These are phyloP conservation scores for Cartodere bifasciata DNA, from an alignment of 2,888 invertebrate genomes.

Conservation along the genomic window DNA sequence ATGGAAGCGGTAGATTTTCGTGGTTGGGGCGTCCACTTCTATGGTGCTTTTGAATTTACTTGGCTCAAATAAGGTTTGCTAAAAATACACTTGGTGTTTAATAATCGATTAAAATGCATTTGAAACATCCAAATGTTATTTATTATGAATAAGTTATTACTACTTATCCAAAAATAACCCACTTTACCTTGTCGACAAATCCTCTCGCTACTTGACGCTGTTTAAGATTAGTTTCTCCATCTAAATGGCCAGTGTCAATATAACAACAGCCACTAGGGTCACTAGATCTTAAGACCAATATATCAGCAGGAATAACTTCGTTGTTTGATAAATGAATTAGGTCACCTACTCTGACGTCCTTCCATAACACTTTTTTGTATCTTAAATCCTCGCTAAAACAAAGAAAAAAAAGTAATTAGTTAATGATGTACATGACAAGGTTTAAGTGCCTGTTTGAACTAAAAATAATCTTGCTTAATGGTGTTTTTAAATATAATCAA, in stretches of 20 bases:
- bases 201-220: conserved; percentile 76
- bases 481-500: too few species aligned
- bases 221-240: conserved; percentile 93
- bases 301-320: conserved; percentile 92
- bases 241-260: conserved; percentile 91
- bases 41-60: conserved; percentile 71
- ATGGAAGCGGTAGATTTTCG: conserved; percentile 89
- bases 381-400: conserved; percentile 60
- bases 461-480: too few species aligned
- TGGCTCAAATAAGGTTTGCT: conserved; percentile 65
- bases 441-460: too few species aligned
- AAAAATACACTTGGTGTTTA: conserved; percentile 19
- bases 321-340: conserved; percentile 91
- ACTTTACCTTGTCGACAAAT: conserved; percentile 53
- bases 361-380: conserved; percentile 79
- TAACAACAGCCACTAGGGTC: conserved; percentile 83
- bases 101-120: too few species aligned
- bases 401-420: too few species aligned
- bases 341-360: conserved; percentile 85
- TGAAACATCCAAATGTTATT: too few species aligned
- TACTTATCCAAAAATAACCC: background rate
- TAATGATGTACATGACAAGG: too few species aligned
- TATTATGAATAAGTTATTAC: too few species aligned
- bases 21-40: conserved; percentile 90
- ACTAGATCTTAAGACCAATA: conserved; percentile 77